Conservation (phyloP, 1,140 invertebrate species). For the Popillia japonica region DNA sequence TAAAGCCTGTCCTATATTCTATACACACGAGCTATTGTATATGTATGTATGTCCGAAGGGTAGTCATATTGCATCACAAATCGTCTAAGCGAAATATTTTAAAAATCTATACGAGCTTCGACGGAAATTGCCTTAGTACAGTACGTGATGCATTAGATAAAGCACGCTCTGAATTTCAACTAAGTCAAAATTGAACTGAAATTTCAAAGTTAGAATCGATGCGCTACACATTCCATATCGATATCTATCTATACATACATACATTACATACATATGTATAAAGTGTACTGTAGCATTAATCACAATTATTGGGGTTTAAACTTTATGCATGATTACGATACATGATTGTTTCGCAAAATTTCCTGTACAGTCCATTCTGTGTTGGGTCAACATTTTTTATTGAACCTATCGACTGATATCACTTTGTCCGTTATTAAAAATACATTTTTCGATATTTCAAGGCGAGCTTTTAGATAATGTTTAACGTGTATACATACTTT, state of each 20-base stretch:
- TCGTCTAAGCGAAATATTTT: slow-evolving; percentile 10
- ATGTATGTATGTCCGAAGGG: too few species aligned
- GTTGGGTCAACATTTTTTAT: too few species aligned
- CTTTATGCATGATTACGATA: not conserved
- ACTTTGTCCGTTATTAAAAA: too few species aligned
- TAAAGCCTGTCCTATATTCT: too few species aligned
- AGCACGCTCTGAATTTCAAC: not conserved
- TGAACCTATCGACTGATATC: too few species aligned
- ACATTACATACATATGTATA: not conserved
- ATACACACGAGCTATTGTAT: too few species aligned
- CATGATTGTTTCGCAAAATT: too few species aligned
- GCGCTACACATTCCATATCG: not conserved
- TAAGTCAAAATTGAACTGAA: not conserved
- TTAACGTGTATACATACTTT: too few species aligned
- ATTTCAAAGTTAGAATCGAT: not conserved
- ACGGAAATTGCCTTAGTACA: slow-evolving; percentile 2
- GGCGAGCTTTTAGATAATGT: too few species aligned
- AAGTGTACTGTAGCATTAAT: not conserved
- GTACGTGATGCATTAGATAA: slow-evolving; percentile 12
- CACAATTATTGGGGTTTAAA: slow-evolving; percentile 1
- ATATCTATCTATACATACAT: too few species aligned
- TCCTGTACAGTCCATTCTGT: too few species aligned
- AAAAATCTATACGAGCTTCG: not conserved
- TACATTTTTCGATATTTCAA: too few species aligned
- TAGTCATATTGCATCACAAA: not conserved